These are phyloP conservation scores for Gavia stellata DNA, from an alignment of 2,113 vertebrate genomes.

Conservation along the genomic window DNA sequence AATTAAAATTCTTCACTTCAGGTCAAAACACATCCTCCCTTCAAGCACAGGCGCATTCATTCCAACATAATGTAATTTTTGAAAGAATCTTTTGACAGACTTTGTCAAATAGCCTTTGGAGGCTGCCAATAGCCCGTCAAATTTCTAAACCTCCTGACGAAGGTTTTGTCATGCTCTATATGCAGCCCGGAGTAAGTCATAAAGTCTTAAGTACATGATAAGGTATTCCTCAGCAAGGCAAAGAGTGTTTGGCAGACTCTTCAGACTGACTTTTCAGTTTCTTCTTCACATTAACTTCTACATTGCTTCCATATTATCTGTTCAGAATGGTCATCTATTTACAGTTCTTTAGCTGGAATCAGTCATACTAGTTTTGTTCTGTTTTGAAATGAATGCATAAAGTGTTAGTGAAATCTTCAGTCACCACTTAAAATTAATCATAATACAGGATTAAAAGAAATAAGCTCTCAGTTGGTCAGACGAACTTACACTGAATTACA, in stretches of 20 bases:
- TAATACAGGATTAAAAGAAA: neutral
- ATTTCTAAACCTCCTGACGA: neutral
- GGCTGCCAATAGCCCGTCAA: neutral
- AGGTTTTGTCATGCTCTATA: neutral
- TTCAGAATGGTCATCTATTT: neutral
- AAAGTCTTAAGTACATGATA: neutral
- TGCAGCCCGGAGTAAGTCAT: neutral
- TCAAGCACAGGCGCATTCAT: neutral
- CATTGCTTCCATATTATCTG: neutral
- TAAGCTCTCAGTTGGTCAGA: neutral
- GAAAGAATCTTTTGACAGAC: neutral
- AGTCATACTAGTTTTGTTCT: neutral
- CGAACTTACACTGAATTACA: constrained; percentile 81
- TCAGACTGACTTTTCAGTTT: neutral
- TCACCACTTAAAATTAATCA: neutral
- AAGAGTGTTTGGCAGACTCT: neutral
- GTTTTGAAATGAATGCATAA: neutral
- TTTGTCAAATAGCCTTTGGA: too few relatives aligned
- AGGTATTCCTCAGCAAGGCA: neutral
- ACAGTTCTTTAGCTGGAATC: neutral
- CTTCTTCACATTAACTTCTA: neutral
- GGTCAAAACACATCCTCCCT: neutral
- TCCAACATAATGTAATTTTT: neutral
- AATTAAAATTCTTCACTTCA: neutral
- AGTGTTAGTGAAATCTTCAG: neutral